A percentile compares a stretch with the other conserved stretches of the same genome.
Evolutionary conservation across 2,797 vertebrate species (phyloP).

Genomic region (Macropodus opercularis): DNA sequence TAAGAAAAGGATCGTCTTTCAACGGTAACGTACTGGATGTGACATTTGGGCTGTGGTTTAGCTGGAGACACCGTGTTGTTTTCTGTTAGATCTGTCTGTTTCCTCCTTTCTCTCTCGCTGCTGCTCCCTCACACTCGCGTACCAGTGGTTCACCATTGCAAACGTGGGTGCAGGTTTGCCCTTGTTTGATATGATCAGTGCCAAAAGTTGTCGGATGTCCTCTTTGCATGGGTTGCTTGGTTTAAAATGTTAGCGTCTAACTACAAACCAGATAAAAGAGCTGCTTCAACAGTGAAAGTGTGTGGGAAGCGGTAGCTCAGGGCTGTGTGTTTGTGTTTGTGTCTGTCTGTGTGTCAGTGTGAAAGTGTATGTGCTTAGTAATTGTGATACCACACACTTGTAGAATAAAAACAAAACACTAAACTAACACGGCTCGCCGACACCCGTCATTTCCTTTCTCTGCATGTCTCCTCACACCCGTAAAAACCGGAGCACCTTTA

Average conservation of each 20-base stretch:
- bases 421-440: constrained; percentile 3
- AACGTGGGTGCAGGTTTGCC: constrained; percentile 48
- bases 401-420: constrained; percentile 14
- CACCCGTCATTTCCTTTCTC: constrained; percentile 4
- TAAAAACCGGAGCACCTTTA: constrained; percentile 14
- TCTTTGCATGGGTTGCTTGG: constrained; percentile 40
- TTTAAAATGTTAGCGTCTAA: constrained; percentile 35
- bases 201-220: constrained; percentile 39
- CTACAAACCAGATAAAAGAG: constrained; percentile 55
- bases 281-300: constrained; percentile 59
- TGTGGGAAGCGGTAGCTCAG: constrained; percentile 53
- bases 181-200: constrained; percentile 45
- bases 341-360: constrained; percentile 8
- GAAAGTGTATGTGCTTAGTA: constrained; percentile 36
- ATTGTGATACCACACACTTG: constrained; percentile 33
- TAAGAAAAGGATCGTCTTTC: constrained; percentile 40
- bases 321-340: neutral
- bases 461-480: constrained; percentile 18
- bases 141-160: constrained; percentile 40
- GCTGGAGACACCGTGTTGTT: constrained; percentile 64
- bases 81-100: constrained; percentile 62
- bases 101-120: constrained; percentile 29
- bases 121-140: constrained; percentile 2
- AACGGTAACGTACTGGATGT: constrained; percentile 48
- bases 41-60: constrained; percentile 71